Evolutionary conservation across 92 coral and sea anemone genomes (phyloP).

Genomic region (Epizoanthus rinbou): DNA sequence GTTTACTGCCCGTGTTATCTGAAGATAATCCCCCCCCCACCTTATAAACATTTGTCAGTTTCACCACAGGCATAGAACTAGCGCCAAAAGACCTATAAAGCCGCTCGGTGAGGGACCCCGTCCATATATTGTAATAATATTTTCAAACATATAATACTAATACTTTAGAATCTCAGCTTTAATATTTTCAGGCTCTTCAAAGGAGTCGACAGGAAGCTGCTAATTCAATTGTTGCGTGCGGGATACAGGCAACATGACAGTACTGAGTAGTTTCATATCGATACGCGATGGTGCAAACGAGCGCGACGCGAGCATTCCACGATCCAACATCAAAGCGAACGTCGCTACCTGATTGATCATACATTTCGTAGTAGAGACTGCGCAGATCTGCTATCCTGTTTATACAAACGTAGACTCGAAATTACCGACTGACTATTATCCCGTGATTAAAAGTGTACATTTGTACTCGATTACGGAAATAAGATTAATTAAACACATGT

Average conservation of each 20-base stretch:
- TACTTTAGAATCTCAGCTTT: background rate
- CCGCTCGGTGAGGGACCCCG: background rate
- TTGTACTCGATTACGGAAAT: constrained; percentile 17
- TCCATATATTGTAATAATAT: background rate
- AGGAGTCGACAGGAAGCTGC: background rate
- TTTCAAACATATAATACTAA: background rate
- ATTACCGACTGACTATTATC: background rate
- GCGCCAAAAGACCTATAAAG: too few relatives aligned
- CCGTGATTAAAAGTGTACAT: constrained; percentile 32
- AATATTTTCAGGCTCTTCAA: background rate
- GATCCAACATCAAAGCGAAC: background rate
- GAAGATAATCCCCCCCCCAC: too few relatives aligned
- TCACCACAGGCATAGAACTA: background rate
- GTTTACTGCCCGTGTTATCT: background rate
- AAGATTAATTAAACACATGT: background rate
- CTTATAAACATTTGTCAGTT: background rate
- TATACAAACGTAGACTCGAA: background rate
- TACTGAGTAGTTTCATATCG: background rate
- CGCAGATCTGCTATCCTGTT: background rate
- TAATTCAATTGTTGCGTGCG: constrained; percentile 2
- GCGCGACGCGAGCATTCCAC: background rate
- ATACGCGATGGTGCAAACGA: background rate
- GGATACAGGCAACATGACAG: background rate
- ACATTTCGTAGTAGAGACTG: background rate
- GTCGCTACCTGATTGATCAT: background rate